Conservation (phyloP, 2,113 vertebrate species). For the Peucedramus taeniatus region DNA sequence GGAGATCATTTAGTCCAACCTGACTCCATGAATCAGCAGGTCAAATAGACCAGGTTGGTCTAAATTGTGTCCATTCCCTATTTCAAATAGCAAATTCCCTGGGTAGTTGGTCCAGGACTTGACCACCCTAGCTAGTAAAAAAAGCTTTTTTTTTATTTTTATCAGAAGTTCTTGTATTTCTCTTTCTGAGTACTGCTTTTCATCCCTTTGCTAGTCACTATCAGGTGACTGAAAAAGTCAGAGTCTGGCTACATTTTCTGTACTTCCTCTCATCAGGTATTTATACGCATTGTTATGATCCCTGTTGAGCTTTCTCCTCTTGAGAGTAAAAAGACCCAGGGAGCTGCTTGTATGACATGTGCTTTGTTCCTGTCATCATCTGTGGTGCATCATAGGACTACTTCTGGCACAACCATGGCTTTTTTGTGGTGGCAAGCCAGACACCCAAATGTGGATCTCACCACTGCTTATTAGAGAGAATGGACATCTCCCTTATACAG, state of each 20-base stretch:
- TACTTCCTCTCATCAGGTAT: background rate
- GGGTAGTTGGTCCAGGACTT: background rate
- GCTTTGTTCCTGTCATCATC: background rate
- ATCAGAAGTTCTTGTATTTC: background rate
- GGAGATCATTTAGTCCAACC: background rate
- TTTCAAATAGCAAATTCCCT: background rate
- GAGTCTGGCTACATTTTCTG: background rate
- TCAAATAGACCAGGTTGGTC: background rate
- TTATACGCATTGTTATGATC: background rate
- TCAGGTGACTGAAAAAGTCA: background rate
- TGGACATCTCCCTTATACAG: background rate
- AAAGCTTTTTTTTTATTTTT: background rate
- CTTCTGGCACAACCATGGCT: background rate
- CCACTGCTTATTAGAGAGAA: background rate
- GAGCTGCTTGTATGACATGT: background rate
- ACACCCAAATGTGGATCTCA: background rate
- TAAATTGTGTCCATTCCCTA: background rate
- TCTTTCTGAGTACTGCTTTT: background rate
- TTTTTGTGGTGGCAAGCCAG: background rate
- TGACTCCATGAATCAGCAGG: fast-evolving
- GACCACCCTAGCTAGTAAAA: background rate
- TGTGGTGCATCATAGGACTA: background rate
- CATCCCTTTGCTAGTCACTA: background rate
- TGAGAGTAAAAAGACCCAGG: background rate
- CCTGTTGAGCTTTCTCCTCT: background rate